phyloP scores from a whole-genome alignment of 2,888 invertebrate species.

The Mamestra brassicae region DNA sequence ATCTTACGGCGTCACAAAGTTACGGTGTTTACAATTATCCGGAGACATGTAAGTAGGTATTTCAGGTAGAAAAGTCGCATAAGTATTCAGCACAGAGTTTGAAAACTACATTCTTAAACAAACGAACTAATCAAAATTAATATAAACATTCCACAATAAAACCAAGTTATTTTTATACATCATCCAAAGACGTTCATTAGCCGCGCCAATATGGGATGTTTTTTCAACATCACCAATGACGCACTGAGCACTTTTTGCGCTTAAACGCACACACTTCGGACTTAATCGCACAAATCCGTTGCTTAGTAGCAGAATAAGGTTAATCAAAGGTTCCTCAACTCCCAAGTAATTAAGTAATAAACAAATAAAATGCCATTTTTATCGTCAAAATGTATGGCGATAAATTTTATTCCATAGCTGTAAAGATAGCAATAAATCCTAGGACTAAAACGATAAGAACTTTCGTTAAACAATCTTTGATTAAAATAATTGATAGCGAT shows the following conservation, averaged over 20 bases:
- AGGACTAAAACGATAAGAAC: neutral
- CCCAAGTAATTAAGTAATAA: conserved; percentile 8
- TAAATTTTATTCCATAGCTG: conserved; percentile 22
- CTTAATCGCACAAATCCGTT: conserved; percentile 8
- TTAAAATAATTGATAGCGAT: conserved; percentile 41
- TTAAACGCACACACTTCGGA: neutral
- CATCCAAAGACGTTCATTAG: conserved; percentile 8
- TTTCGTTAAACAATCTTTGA: neutral
- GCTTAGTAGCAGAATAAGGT: conserved; percentile 20
- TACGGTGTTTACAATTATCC: too few species aligned
- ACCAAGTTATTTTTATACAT: conserved; percentile 15
- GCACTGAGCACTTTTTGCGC: conserved; percentile 24
- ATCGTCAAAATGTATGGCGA: neutral
- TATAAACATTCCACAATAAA: neutral
- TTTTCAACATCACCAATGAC: conserved; percentile 31
- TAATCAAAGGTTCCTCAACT: conserved; percentile 44
- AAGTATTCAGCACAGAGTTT: too few species aligned
- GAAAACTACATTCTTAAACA: neutral
- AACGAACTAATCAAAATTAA: neutral
- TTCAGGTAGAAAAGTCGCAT: too few species aligned
- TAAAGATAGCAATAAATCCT: conserved; percentile 11
- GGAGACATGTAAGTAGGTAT: too few species aligned
- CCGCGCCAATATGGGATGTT: conserved; percentile 7
- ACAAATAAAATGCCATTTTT: conserved; percentile 15
- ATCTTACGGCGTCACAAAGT: too few species aligned